phyloP scores from a whole-genome alignment of 1,140 invertebrate genomes.

The Bombus difficillimus region DNA sequence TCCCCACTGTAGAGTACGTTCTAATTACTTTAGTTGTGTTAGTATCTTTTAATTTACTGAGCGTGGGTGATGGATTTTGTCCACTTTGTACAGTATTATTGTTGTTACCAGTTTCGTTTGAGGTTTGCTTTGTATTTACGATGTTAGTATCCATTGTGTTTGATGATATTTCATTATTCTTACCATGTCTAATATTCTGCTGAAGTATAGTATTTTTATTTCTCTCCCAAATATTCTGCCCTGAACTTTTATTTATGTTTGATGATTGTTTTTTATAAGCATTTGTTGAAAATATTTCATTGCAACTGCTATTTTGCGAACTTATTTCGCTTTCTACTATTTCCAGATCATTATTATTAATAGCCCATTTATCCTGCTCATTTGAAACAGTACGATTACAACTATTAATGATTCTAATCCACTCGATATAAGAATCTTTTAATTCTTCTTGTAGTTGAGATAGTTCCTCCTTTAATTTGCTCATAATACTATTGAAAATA shows the following conservation, averaged over 20 bases:
- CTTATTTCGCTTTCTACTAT: not conserved
- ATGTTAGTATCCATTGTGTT: no score
- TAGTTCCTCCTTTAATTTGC: constrained; percentile 10
- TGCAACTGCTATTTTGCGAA: not conserved
- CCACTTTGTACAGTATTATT: not conserved
- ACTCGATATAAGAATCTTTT: not conserved
- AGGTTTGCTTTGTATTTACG: not conserved
- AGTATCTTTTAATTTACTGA: not conserved
- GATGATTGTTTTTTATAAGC: no score
- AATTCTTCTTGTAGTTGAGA: not conserved
- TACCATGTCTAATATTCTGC: not conserved
- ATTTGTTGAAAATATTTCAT: not conserved
- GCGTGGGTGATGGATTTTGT: no score
- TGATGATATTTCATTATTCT: not conserved
- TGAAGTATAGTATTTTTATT: no score
- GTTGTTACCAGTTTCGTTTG: not conserved
- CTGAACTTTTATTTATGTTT: not conserved
- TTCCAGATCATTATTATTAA: not conserved
- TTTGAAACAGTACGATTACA: not conserved
- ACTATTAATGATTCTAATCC: not conserved
- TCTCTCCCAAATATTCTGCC: no score
- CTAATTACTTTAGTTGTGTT: not conserved
- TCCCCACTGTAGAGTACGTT: no score
- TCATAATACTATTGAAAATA: not conserved
- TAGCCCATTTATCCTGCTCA: not conserved